phyloP scores from a whole-genome alignment of 2,113 vertebrate species.

The Bos javanicus region DNA sequence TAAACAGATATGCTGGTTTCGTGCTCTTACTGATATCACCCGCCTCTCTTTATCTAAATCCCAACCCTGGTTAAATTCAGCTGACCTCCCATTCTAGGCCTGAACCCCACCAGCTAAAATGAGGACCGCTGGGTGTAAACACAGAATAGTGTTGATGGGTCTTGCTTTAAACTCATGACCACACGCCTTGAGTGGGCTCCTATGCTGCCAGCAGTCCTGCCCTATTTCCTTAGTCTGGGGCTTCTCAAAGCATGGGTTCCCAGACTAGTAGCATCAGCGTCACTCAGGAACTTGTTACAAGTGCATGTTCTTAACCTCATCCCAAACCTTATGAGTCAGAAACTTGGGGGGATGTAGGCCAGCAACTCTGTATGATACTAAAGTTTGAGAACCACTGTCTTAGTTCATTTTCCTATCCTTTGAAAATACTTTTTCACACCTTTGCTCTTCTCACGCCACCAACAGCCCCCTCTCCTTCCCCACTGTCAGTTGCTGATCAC shows the following conservation, averaged over 20 bases:
- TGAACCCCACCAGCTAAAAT: background rate
- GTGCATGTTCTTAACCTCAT: background rate
- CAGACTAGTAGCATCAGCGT: background rate
- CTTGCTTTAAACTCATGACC: background rate
- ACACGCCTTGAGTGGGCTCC: background rate
- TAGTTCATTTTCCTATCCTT: conserved; percentile 9
- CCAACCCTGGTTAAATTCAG: conserved; percentile 6
- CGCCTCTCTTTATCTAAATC: conserved; percentile 5
- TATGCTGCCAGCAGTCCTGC: background rate
- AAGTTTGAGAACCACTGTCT: background rate
- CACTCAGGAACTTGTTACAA: background rate
- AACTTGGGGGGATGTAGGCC: background rate
- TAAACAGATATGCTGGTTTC: background rate
- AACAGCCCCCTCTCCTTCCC: background rate
- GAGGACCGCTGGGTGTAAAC: background rate
- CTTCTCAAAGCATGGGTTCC: conserved; percentile 4
- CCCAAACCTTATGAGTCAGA: background rate
- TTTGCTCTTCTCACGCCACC: background rate
- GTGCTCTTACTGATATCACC: background rate
- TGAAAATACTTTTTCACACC: conserved; percentile 34
- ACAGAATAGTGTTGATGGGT: background rate
- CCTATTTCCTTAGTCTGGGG: background rate
- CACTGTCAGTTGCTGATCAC: background rate
- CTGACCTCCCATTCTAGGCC: background rate
- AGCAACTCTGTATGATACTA: background rate